Evolutionary conservation across 2,797 vertebrate species (phyloP).

Genomic region (Cercopithecus petaurista): DNA sequence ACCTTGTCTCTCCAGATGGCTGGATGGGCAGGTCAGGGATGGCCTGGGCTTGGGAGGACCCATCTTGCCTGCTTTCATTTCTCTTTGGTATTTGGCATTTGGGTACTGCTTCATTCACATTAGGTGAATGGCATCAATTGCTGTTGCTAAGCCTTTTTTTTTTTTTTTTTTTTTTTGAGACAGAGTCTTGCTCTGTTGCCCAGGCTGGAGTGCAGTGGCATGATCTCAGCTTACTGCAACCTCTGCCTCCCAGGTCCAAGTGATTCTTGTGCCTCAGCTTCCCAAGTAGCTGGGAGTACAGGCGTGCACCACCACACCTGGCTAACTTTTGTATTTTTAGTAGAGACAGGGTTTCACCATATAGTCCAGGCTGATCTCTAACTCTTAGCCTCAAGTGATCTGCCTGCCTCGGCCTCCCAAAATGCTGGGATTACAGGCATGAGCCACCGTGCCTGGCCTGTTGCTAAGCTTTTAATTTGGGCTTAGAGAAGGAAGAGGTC

Average conservation of each 20-base stretch:
- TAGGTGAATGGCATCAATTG: background rate
- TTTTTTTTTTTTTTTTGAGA: background rate
- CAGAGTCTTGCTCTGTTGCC: background rate
- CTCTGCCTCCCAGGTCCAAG: background rate
- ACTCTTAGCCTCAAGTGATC: background rate
- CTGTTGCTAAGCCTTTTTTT: background rate
- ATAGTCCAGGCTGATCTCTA: background rate
- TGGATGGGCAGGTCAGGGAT: background rate
- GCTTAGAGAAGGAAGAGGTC: background rate
- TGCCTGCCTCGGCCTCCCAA: background rate
- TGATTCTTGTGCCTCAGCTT: background rate
- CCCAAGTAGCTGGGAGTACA: background rate
- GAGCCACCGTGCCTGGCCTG: background rate
- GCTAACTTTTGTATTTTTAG: background rate
- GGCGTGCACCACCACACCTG: background rate
- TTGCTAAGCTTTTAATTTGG: background rate
- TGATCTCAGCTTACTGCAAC: background rate
- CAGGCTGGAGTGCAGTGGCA: background rate
- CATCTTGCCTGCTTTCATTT: background rate
- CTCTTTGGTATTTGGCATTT: background rate
- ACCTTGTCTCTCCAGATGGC: background rate
- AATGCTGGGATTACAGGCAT: background rate
- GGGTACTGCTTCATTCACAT: background rate
- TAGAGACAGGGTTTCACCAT: background rate
- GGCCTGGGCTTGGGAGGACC: background rate